phyloP scores from a whole-genome alignment of 2,797 vertebrate species.

The Alauda arvensis region DNA sequence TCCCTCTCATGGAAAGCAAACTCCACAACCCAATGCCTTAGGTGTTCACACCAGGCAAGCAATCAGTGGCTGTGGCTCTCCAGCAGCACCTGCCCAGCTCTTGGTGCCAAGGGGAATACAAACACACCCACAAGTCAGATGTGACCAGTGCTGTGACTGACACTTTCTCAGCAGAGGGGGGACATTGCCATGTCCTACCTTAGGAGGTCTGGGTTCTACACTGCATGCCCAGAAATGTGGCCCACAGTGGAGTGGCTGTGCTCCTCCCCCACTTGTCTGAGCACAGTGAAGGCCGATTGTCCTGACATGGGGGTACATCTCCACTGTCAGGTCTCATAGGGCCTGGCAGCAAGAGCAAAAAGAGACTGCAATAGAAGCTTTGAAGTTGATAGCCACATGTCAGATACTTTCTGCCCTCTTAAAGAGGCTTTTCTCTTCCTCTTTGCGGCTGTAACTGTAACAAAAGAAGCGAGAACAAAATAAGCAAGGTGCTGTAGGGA shows the following conservation, averaged over 20 bases:
- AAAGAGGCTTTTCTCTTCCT: conserved; percentile 68
- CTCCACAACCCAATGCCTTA: conserved; percentile 16
- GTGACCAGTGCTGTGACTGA: conserved; percentile 36
- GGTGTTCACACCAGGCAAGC: not conserved
- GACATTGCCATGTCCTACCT: conserved; percentile 64
- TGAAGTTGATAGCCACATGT: conserved; percentile 65
- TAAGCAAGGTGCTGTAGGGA: conserved; percentile 47
- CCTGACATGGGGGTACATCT: conserved; percentile 62
- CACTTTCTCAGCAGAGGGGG: conserved; percentile 57
- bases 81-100: conserved; percentile 29
- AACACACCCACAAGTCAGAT: conserved; percentile 38
- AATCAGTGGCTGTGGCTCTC: not conserved
- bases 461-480: conserved; percentile 69
- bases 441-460: conserved; percentile 63
- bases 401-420: conserved; percentile 64
- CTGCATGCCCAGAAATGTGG: conserved; percentile 68
- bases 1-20: conserved; percentile 3
- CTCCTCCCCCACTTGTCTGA: conserved; percentile 66
- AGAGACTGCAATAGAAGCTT: conserved; percentile 65
- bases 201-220: conserved; percentile 68
- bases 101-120: conserved; percentile 25
- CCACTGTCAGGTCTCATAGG: conserved; percentile 66
- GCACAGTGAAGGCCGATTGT: conserved; percentile 60
- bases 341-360: conserved; percentile 66
- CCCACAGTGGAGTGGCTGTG: conserved; percentile 64